A percentile compares a stretch with the other conserved stretches of the same genome.
Evolutionary conservation across 2,113 vertebrate species (phyloP).

Genomic region (Malurus alboscapulatus): DNA sequence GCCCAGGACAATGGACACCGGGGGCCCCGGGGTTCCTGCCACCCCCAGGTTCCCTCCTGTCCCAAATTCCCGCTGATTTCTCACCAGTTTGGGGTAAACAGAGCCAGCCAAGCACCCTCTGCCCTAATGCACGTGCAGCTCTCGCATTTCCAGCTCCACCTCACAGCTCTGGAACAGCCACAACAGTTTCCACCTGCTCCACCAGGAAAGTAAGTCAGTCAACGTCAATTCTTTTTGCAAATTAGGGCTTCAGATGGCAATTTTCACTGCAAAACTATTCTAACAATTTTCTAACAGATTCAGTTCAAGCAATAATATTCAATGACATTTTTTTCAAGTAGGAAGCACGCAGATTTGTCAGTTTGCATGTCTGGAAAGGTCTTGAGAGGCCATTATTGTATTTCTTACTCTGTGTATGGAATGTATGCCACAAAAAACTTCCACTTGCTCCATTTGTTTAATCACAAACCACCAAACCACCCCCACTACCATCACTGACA

Average conservation of each 20-base stretch:
- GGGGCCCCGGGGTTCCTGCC: not conserved
- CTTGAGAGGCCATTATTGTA: not conserved
- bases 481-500: not conserved
- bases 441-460: not conserved
- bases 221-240: not conserved
- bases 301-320: not conserved
- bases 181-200: not conserved
- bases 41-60: not conserved
- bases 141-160: not conserved
- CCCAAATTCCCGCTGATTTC: not conserved
- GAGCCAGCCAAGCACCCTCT: not conserved
- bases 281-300: not conserved
- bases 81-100: not conserved
- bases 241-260: constrained; percentile 13
- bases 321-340: not conserved
- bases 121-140: not conserved
- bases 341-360: not conserved
- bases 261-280: constrained; percentile 1
- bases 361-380: not conserved
- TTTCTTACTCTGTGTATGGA: not conserved
- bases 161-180: not conserved
- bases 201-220: not conserved
- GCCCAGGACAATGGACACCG: not conserved
- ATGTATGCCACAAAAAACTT: not conserved
- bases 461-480: not conserved